Conservation (phyloP, 2,113 vertebrate species). For the Saccopteryx leptura region DNA sequence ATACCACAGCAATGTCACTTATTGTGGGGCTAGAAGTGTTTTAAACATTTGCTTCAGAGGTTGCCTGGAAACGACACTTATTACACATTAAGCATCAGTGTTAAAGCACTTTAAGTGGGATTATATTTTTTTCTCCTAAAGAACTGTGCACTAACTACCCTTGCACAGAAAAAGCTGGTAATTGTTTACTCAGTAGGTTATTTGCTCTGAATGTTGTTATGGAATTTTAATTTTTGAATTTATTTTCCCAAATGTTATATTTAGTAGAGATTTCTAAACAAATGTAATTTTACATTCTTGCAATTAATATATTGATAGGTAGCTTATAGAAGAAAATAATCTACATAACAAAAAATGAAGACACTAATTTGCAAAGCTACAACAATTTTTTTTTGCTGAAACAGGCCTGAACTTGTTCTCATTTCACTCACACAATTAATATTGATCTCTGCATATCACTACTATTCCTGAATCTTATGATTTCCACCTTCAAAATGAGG, state of each 20-base stretch:
- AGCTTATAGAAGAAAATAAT: not conserved
- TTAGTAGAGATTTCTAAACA: not conserved
- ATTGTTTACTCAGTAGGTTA: not conserved
- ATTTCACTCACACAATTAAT: not conserved
- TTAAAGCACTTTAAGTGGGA: constrained; percentile 60
- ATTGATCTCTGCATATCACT: not conserved
- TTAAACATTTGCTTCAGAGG: constrained; percentile 58
- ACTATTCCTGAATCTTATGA: not conserved
- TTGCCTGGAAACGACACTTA: constrained; percentile 83
- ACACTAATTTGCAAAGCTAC: not conserved
- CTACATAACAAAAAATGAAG: not conserved
- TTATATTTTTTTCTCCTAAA: not conserved
- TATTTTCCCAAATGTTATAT: not conserved
- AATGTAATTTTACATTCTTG: not conserved
- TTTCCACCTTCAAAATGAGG: not conserved
- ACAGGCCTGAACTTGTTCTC: not conserved
- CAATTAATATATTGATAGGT: not conserved
- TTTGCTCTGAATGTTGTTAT: not conserved
- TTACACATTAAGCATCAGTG: constrained; percentile 29
- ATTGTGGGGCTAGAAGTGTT: constrained; percentile 5
- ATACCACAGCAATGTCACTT: not conserved
- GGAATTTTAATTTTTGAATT: not conserved
- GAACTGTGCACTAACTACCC: not conserved
- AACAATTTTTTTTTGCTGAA: not conserved
- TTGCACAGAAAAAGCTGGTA: not conserved